These are phyloP conservation scores for Branchellion lobata DNA, from an alignment of 2,888 invertebrate species.

Conservation along the genomic window DNA sequence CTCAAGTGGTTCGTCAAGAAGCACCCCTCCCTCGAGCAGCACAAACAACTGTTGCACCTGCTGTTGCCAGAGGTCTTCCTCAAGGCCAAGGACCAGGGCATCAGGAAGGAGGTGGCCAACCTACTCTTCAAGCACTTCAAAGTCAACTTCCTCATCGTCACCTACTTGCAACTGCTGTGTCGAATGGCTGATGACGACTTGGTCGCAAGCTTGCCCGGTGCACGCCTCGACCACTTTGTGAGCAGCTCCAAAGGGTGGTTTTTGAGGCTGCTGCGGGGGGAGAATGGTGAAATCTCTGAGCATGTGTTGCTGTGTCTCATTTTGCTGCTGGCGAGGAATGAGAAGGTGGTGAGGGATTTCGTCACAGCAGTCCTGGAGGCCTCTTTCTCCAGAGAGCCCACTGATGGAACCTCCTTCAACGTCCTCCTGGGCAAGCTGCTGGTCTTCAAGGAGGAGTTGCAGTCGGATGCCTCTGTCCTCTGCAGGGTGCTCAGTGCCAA, in stretches of 20 bases:
- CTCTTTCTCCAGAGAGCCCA: background rate
- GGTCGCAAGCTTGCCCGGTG: too few species aligned
- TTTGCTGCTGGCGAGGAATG: background rate
- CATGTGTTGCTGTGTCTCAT: background rate
- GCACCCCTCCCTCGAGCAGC: background rate
- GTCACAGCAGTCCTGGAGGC: background rate
- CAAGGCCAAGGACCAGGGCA: background rate
- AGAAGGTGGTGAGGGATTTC: background rate
- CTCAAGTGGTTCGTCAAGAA: background rate
- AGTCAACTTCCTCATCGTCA: background rate
- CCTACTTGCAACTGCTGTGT: background rate
- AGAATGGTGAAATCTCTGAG: background rate
- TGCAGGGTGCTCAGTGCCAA: background rate
- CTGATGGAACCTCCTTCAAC: background rate
- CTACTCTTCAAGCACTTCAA: background rate
- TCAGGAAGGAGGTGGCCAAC: background rate
- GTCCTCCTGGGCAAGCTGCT: background rate
- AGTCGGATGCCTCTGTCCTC: background rate
- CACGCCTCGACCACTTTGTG: background rate
- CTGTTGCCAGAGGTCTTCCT: background rate
- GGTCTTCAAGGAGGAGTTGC: background rate
- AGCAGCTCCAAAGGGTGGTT: background rate
- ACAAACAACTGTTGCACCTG: background rate
- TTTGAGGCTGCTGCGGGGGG: background rate
- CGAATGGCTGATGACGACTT: background rate